Evolutionary conservation across 2,888 invertebrate species (phyloP).

Genomic region (Zeuzera pyrina): DNA sequence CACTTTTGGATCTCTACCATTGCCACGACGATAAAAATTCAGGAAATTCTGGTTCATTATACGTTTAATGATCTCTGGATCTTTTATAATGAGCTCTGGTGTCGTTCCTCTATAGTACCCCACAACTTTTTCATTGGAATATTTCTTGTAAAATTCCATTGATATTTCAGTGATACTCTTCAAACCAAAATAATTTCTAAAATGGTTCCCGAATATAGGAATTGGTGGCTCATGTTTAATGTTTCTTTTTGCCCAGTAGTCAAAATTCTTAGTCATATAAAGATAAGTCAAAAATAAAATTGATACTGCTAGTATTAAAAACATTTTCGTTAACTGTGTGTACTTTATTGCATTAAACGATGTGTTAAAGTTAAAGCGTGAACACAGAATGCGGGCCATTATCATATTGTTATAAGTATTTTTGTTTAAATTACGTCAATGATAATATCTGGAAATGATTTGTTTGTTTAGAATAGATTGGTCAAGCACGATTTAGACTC

Average conservation of each 20-base stretch:
- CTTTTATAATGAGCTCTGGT: constrained; percentile 40
- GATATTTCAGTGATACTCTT: constrained; percentile 29
- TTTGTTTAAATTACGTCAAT: too few species aligned
- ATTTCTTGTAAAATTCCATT: constrained; percentile 35
- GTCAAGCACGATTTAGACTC: too few species aligned
- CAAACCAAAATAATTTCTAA: constrained; percentile 25
- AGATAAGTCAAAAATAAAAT: constrained; percentile 24
- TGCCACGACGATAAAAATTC: constrained; percentile 32
- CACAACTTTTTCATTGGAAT: constrained; percentile 41
- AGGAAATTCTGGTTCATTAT: constrained; percentile 33
- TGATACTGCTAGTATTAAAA: constrained; percentile 12
- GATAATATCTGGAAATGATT: too few species aligned
- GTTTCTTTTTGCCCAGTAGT: constrained; percentile 40
- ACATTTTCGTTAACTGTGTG: neutral
- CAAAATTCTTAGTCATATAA: constrained; percentile 33
- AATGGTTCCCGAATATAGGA: constrained; percentile 40
- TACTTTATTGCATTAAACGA: too few species aligned
- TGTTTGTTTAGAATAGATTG: too few species aligned
- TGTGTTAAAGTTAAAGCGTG: too few species aligned
- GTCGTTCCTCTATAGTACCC: constrained; percentile 39
- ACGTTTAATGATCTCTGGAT: constrained; percentile 33
- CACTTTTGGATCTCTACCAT: constrained; percentile 25
- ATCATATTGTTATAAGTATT: too few species aligned
- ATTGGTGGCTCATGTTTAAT: constrained; percentile 38
- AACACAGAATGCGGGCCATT: too few species aligned